Conservation (phyloP, 2,797 vertebrate genomes). For the Eulemur mongoz region DNA sequence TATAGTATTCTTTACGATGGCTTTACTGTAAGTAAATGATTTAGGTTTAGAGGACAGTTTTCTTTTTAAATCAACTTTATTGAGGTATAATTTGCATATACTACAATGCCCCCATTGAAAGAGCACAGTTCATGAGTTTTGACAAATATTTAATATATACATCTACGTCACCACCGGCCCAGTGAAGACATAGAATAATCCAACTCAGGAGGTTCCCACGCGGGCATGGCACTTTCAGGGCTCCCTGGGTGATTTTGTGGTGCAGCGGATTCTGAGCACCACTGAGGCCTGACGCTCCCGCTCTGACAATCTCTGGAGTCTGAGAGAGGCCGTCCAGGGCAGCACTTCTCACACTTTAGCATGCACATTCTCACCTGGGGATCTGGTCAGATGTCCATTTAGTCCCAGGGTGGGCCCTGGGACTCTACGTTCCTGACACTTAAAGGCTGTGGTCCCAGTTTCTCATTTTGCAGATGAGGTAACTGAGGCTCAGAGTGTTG, state of each 20-base stretch:
- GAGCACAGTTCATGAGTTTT: not conserved
- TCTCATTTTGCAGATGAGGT: not conserved
- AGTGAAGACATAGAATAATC: not conserved
- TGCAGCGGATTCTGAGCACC: not conserved
- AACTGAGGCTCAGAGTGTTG: not conserved
- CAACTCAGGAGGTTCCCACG: not conserved
- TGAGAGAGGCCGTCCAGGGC: not conserved
- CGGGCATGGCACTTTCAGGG: not conserved
- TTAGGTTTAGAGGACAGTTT: not conserved
- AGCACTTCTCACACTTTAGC: accelerated
- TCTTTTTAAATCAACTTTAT: not conserved
- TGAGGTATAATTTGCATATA: not conserved
- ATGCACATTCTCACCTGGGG: not conserved
- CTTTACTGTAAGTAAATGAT: not conserved
- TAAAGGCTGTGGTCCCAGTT: not conserved
- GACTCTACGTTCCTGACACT: not conserved
- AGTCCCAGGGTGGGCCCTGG: not conserved
- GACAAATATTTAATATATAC: not conserved
- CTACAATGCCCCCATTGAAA: not conserved
- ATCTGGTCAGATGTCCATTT: not conserved
- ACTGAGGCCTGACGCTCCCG: accelerated
- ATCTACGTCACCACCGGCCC: not conserved
- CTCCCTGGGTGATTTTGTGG: not conserved
- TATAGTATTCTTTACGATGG: not conserved
- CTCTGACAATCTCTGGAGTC: not conserved